Base-by-base conservation (phyloP, 2,888 invertebrate genomes). In the Limulus polyphemus region DNA sequence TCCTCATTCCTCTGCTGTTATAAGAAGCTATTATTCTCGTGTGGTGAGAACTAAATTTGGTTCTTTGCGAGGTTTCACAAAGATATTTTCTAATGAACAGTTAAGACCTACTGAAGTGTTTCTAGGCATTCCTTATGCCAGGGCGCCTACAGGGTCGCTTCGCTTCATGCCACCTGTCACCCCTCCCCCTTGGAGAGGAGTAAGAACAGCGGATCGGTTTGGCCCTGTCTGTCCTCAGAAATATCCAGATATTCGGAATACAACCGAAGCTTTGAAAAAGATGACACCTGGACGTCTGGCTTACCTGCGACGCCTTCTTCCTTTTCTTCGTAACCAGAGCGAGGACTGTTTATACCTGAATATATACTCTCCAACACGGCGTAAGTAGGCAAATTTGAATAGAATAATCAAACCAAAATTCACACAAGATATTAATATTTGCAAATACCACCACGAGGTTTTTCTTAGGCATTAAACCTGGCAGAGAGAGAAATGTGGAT, bases 321-420 rank as follows among this genome's bases (percentile, higher is more conserved):
- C 91, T 12, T 83, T 85, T 76, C 80, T 97, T 71, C 85, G 84
- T 75, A 90, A 93, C 76, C 95, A 97, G 81, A 91, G 90, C 73
- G 98, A 98, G 80, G 97, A 98, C 79, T 98, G 98, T 75, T 83
- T 98, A 64, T 93, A 92, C 76, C 83, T 98, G 79, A 98, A 98
- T 77, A 87, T 98, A 75, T 98, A 90, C 79, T 87, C 93, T 11
- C 95, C 97, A 7, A 86, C 88, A 32, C 87, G 89, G 84, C 92
- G 93, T 93, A 79, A 83, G 85, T 71, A 57, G 32, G 7, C 32
- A 32, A 32, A 32, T 1, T 1, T 32, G 32, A 32, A 3, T 32
- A 32, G 32, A 32, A 32, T 32, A 5, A 32, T 32, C 1, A 32
- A 32, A 32, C 1, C 32, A 32, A 32, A 32, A 32, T 7, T 32